Evolutionary conservation across 2,888 invertebrate species (phyloP).

Genomic region (Agelastica alni): DNA sequence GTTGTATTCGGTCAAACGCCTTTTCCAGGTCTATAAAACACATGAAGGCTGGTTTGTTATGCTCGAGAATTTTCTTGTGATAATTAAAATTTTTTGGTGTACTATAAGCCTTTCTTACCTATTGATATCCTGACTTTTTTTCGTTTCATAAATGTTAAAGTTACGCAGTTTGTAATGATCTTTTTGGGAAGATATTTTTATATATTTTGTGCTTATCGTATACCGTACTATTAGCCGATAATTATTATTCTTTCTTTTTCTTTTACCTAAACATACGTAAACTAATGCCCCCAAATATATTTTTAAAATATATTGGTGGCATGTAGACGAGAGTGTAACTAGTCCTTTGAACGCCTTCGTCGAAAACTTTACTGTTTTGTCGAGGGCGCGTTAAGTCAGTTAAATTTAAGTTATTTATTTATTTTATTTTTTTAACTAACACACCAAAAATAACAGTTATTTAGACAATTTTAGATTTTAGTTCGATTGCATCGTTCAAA

Average conservation of each 20-base stretch:
- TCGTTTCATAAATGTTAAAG: too few species aligned
- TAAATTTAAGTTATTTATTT: constrained; percentile 43
- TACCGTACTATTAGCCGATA: constrained; percentile 54
- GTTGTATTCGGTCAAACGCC: too few species aligned
- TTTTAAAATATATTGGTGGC: constrained; percentile 18
- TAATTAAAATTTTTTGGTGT: too few species aligned
- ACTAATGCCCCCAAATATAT: constrained; percentile 5
- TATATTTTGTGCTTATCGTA: constrained; percentile 21
- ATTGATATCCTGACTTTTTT: too few species aligned
- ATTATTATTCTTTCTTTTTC: too few species aligned
- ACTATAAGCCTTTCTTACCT: too few species aligned
- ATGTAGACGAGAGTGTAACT: constrained; percentile 48
- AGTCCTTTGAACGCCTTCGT: constrained; percentile 36
- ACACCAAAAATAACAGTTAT: constrained; percentile 21
- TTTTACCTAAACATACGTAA: constrained; percentile 29
- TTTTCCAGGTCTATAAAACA: too few species aligned
- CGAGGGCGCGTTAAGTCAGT: constrained; percentile 39
- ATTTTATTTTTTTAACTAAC: constrained; percentile 37
- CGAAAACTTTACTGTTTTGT: constrained; percentile 5
- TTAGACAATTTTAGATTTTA: constrained; percentile 39
- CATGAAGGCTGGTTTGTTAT: too few species aligned
- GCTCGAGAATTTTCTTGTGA: too few species aligned
- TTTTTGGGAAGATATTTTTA: not conserved
- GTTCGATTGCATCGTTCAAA: constrained; percentile 30
- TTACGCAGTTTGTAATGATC: too few species aligned